Evolutionary conservation across 1,140 invertebrate genomes (phyloP).

Genomic region (Nomia melanderi): DNA sequence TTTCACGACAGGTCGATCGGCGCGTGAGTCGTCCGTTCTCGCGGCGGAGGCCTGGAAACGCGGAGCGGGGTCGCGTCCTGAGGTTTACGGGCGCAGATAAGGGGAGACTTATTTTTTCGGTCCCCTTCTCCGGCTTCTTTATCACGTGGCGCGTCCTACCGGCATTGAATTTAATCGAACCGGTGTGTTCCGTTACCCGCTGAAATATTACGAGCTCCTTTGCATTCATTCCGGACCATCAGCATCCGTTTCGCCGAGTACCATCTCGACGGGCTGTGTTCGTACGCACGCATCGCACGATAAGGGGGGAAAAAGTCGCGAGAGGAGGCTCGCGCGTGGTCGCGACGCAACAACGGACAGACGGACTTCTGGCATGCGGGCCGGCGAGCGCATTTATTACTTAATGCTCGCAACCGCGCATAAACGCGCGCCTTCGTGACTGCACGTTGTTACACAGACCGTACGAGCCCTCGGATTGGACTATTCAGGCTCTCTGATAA

Average conservation of each 20-base stretch:
- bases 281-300: slow-evolving; percentile 4
- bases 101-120: neutral
- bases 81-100: slow-evolving; percentile 38
- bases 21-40: slow-evolving; percentile 21
- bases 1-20: neutral
- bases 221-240: slow-evolving; percentile 31
- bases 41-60: slow-evolving; percentile 8
- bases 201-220: slow-evolving; percentile 51
- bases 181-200: slow-evolving; percentile 53
- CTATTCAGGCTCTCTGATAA: slow-evolving; percentile 39
- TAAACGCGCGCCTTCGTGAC: slow-evolving; percentile 42
- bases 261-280: slow-evolving; percentile 6
- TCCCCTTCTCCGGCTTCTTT: neutral
- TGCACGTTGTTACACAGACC: slow-evolving; percentile 41
- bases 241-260: neutral
- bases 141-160: slow-evolving; percentile 15
- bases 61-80: slow-evolving; percentile 12
- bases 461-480: slow-evolving; percentile 18
- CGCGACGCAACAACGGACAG: slow-evolving; percentile 38
- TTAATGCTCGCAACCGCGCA: slow-evolving; percentile 43
- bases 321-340: slow-evolving; percentile 1
- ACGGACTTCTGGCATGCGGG: slow-evolving; percentile 32
- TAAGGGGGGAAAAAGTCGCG: neutral
- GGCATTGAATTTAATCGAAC: slow-evolving; percentile 54
- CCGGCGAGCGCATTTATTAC: slow-evolving; percentile 54